Percentiles rank a stretch among this genome's conserved stretches.
Evolutionary conservation across 2,888 invertebrate species (phyloP).

Genomic region (Erebia ligea): DNA sequence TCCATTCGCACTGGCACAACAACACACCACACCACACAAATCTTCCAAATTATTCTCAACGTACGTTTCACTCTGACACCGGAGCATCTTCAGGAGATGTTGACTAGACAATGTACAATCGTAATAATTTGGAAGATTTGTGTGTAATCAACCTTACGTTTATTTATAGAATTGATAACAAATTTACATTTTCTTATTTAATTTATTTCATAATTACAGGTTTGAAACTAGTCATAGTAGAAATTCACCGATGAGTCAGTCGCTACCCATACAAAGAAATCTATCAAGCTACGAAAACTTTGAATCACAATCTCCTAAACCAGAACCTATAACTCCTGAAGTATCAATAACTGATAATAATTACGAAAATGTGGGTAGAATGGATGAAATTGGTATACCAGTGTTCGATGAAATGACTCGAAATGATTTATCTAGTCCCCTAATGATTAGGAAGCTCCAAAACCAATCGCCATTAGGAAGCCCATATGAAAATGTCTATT

Average conservation of each 20-base stretch:
- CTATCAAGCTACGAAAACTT: constrained; percentile 83
- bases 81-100: too few relatives aligned
- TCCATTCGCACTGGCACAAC: too few relatives aligned
- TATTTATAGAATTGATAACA: not conserved
- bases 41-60: too few relatives aligned
- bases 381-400: constrained; percentile 78
- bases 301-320: constrained; percentile 57
- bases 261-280: constrained; percentile 67
- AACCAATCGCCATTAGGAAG: constrained; percentile 67
- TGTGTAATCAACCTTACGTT: constrained; percentile 1
- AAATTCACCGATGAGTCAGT: constrained; percentile 59
- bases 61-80: too few relatives aligned
- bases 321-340: constrained; percentile 62
- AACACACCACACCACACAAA: too few relatives aligned
- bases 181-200: not conserved
- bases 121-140: too few relatives aligned
- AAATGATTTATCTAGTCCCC: constrained; percentile 71
- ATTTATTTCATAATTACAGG: constrained; percentile 52
- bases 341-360: constrained; percentile 60
- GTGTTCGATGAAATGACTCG: constrained; percentile 63
- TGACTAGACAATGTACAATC: too few relatives aligned
- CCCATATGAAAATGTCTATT: constrained; percentile 85
- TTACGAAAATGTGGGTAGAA: constrained; percentile 68
- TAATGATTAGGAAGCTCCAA: constrained; percentile 66
- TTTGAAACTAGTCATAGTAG: constrained; percentile 77